A percentile compares a stretch with the other conserved stretches of the same genome.
Conservation (phyloP, 2,113 vertebrate species). For the Pachycephala philippinensis region DNA sequence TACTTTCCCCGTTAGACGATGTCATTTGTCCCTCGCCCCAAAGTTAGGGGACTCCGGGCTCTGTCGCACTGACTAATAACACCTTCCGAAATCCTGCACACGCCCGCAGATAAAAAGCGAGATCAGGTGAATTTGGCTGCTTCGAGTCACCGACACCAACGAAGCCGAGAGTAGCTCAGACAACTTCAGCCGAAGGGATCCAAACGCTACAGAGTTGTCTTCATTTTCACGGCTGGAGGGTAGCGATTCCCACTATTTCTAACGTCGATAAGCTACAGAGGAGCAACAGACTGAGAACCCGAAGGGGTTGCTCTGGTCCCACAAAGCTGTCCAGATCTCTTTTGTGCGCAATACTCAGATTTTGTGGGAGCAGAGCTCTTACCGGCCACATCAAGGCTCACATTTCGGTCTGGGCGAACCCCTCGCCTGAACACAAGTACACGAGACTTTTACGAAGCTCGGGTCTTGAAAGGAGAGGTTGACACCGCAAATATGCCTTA, state of each 20-base stretch:
- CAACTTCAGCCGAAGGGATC: background rate
- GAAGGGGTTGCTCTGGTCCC: background rate
- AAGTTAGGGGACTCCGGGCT: background rate
- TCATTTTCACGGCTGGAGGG: background rate
- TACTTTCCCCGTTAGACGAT: background rate
- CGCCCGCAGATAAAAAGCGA: rapidly evolving
- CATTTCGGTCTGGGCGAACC: background rate
- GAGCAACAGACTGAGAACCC: background rate
- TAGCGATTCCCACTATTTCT: background rate
- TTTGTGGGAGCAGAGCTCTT: background rate
- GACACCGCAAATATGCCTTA: background rate
- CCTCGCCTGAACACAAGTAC: background rate
- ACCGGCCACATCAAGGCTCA: background rate
- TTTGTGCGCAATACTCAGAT: rapidly evolving
- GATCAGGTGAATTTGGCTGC: background rate
- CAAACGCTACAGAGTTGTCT: rapidly evolving
- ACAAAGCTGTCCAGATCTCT: background rate
- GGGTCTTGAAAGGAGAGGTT: background rate
- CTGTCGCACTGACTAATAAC: rapidly evolving
- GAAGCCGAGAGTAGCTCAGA: background rate
- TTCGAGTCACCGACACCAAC: background rate
- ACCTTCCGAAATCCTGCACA: background rate
- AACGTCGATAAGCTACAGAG: too few relatives aligned
- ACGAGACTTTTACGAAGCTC: background rate
- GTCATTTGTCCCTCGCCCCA: background rate